phyloP scores from a whole-genome alignment of 2,797 vertebrate genomes.

The Argentina silus region DNA sequence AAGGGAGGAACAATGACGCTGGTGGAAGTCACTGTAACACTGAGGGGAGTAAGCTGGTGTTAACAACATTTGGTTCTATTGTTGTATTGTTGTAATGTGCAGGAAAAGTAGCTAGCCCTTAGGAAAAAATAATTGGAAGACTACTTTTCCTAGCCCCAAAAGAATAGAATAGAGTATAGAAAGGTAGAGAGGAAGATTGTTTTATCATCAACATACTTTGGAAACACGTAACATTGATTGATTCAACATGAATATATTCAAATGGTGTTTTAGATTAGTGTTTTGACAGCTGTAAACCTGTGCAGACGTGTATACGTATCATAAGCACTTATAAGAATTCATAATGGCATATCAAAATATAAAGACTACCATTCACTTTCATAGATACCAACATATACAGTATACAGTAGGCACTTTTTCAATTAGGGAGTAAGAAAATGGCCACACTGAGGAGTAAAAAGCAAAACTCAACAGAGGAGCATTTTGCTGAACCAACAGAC shows the following conservation, averaged over 20 bases:
- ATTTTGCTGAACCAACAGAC: constrained; percentile 33
- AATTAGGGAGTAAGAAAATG: constrained; percentile 8
- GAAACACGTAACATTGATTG: neutral
- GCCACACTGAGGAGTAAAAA: constrained; percentile 5
- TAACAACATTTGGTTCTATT: neutral
- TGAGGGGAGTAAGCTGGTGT: neutral
- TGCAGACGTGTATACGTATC: too few species aligned
- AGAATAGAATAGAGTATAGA: too few species aligned
- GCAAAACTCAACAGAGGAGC: constrained; percentile 12
- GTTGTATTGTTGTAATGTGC: neutral
- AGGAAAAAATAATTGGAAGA: too few species aligned
- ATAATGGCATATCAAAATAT: too few species aligned
- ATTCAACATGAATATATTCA: too few species aligned
- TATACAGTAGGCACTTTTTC: neutral
- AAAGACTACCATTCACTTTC: too few species aligned
- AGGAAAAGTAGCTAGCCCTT: neutral
- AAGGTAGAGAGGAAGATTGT: too few species aligned
- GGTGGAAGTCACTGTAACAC: constrained; percentile 3
- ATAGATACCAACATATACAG: too few species aligned
- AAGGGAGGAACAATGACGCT: constrained; percentile 20
- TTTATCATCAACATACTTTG: neutral
- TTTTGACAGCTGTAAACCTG: too few species aligned
- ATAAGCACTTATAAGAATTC: too few species aligned
- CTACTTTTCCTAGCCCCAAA: too few species aligned
- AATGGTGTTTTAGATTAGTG: too few species aligned